Evolutionary conservation across 37 sponge, comb jelly and placozoan species (phyloP).

Genomic region (Aplysina aerophoba): DNA sequence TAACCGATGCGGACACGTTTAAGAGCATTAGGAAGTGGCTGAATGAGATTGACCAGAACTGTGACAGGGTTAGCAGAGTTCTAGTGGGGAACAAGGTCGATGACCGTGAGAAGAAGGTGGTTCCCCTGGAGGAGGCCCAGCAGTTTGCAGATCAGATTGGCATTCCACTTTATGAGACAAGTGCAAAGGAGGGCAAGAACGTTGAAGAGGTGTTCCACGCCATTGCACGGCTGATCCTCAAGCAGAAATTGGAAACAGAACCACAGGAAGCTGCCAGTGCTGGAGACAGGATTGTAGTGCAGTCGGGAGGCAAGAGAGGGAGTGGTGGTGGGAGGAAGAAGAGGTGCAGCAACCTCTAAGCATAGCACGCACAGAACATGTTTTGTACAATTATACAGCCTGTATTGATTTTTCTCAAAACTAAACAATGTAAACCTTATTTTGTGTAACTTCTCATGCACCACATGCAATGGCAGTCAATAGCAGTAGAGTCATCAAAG

Average conservation of each 20-base stretch:
- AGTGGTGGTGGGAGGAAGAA: too few relatives aligned
- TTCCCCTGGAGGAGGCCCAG: constrained; percentile 83
- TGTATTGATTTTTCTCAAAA: too few relatives aligned
- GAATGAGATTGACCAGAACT: constrained; percentile 97
- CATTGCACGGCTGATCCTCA: constrained; percentile 89
- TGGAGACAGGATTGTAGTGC: constrained; percentile 58
- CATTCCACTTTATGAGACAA: constrained; percentile 91
- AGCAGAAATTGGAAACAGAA: constrained; percentile 73
- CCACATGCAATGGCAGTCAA: too few relatives aligned
- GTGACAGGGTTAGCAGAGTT: constrained; percentile 92
- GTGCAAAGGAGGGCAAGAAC: constrained; percentile 98
- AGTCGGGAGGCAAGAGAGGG: too few relatives aligned
- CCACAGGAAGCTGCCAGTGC: constrained; percentile 54
- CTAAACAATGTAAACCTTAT: too few relatives aligned
- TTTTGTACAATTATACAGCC: too few relatives aligned
- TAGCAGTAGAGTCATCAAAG: too few relatives aligned
- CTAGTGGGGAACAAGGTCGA: constrained; percentile 99
- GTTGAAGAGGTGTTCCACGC: constrained; percentile 98
- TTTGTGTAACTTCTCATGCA: too few relatives aligned
- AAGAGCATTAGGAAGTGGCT: constrained; percentile 96
- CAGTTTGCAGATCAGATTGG: constrained; percentile 93
- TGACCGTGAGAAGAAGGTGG: constrained; percentile 90
- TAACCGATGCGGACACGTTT: constrained; percentile 83
- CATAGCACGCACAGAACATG: too few relatives aligned
- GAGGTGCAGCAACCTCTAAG: too few relatives aligned